Conservation (phyloP, 1,140 invertebrate genomes). For the Drosophila insularis region DNA sequence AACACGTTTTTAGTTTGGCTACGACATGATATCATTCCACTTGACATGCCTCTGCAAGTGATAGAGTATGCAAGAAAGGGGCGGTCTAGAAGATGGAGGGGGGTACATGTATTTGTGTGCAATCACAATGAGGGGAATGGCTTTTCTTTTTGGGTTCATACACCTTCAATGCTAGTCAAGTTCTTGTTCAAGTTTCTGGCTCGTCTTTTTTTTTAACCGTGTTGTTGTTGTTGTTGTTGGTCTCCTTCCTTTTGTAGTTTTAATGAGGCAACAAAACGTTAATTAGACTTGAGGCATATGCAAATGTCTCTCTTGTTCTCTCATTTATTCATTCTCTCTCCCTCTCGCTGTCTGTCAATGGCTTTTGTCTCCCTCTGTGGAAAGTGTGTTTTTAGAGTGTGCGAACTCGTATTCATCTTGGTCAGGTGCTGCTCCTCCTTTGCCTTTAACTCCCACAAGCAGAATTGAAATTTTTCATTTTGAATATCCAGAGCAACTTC, state of each 20-base stretch:
- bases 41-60: constrained; percentile 21
- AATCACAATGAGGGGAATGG: constrained; percentile 18
- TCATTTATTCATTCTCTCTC: neutral
- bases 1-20: constrained; percentile 9
- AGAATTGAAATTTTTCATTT: neutral
- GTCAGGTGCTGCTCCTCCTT: constrained; percentile 19
- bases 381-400: constrained; percentile 74
- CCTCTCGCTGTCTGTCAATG: neutral
- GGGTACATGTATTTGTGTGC: neutral
- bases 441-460: constrained; percentile 3
- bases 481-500: constrained; percentile 31
- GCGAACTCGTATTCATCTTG: constrained; percentile 40
- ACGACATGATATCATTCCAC: constrained; percentile 37
- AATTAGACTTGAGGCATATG: constrained; percentile 65
- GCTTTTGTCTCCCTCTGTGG: constrained; percentile 15
- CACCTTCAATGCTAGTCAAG: constrained; percentile 21
- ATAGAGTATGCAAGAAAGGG: neutral
- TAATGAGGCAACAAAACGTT: constrained; percentile 56
- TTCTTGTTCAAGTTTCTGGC: neutral
- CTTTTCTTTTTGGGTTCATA: constrained; percentile 42
- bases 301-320: constrained; percentile 44
- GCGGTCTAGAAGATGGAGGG: neutral
- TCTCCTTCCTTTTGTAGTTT: constrained; percentile 21
- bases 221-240: constrained; percentile 3
- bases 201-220: constrained; percentile 22